Evolutionary conservation across 1,140 invertebrate species (phyloP).

Genomic region (Drosophila athabasca): DNA sequence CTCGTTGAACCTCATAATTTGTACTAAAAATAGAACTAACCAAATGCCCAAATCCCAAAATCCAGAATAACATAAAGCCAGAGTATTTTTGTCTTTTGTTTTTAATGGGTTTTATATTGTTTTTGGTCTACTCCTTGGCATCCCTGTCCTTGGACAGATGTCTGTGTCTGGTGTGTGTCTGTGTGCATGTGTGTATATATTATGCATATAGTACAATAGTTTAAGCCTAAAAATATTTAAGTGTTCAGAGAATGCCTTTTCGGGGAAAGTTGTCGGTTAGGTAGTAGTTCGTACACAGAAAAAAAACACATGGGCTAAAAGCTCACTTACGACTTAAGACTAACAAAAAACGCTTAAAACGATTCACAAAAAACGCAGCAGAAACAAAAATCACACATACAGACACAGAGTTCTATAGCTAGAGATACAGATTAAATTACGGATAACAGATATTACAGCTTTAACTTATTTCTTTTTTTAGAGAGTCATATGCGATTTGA

Average conservation of each 20-base stretch:
- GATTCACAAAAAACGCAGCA: neutral
- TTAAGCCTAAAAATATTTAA: conserved; percentile 17
- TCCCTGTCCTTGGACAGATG: conserved; percentile 33
- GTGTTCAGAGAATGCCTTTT: conserved; percentile 9
- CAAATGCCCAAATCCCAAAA: too few species aligned
- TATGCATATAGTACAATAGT: conserved; percentile 22
- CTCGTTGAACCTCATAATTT: too few species aligned
- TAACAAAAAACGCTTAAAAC: conserved; percentile 31
- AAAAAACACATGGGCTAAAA: conserved; percentile 6
- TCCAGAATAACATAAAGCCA: too few species aligned
- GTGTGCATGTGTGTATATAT: conserved; percentile 9
- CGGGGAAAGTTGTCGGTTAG: neutral
- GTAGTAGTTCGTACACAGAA: conserved; percentile 2
- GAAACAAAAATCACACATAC: conserved; percentile 2
- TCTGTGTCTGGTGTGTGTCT: conserved; percentile 7
- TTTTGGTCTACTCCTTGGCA: conserved; percentile 46
- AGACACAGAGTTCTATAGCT: conserved; percentile 22
- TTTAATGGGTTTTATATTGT: conserved; percentile 47
- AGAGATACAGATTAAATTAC: conserved; percentile 17
- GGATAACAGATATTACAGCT: conserved; percentile 25
- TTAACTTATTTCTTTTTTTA: conserved; percentile 24
- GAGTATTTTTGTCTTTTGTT: conserved; percentile 29
- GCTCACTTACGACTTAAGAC: too few species aligned
- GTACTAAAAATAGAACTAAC: too few species aligned
- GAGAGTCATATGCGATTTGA: conserved; percentile 7